Conservation (phyloP, 2,113 vertebrate genomes). For the Neoarius graeffei region DNA sequence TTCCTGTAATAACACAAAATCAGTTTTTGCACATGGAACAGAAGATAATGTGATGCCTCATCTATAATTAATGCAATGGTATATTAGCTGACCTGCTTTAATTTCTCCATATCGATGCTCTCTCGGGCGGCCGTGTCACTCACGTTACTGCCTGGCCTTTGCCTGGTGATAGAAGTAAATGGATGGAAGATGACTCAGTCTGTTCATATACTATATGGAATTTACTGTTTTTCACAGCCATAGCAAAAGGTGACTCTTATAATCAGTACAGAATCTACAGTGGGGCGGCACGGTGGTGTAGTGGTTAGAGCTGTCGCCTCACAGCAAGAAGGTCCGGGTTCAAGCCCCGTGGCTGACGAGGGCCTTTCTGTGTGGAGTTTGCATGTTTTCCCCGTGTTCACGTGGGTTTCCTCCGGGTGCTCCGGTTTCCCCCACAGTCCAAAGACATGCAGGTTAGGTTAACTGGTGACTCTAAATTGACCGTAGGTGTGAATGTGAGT, state of each 20-base stretch:
- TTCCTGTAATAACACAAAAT: conserved; percentile 69
- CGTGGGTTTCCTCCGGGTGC: no score
- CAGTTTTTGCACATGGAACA: neutral
- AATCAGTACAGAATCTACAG: neutral
- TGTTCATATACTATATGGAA: neutral
- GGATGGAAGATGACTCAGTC: neutral
- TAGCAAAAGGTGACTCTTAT: neutral
- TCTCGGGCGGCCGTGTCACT: conserved; percentile 60
- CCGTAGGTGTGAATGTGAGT: no score
- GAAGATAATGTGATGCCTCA: neutral
- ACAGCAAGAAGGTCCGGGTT: no score
- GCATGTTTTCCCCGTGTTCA: no score
- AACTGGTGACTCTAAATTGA: no score
- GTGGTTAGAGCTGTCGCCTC: no score
- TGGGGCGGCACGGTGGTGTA: neutral
- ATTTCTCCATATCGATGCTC: conserved; percentile 70
- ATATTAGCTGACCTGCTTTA: conserved; percentile 78
- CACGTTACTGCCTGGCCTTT: conserved; percentile 68
- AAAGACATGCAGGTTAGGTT: no score
- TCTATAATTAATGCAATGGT: conserved; percentile 3
- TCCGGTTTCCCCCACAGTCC: no score
- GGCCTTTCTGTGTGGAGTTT: no score
- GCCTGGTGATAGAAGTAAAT: conserved; percentile 58
- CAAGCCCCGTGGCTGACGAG: no score
- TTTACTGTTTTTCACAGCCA: neutral